Conservation (phyloP, 2,113 vertebrate species). For the Megatriorchis doriae region DNA sequence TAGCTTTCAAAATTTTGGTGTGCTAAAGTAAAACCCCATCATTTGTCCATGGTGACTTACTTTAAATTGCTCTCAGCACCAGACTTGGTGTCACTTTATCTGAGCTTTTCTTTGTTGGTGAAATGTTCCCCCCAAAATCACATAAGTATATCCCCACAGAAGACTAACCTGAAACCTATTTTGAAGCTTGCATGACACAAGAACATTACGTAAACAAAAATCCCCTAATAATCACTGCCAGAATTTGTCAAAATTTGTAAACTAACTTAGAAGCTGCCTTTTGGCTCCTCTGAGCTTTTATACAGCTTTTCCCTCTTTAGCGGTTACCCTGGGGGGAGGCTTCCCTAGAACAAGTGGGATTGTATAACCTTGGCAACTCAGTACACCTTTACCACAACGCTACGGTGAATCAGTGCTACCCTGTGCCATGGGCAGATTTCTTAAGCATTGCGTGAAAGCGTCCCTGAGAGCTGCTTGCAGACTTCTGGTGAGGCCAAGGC, state of each 20-base stretch:
- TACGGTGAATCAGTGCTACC: accelerated
- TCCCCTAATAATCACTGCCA: not conserved
- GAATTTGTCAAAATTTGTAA: not conserved
- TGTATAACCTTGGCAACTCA: not conserved
- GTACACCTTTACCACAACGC: not conserved
- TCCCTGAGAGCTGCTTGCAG: not conserved
- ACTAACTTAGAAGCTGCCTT: not conserved
- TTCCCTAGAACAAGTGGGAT: not conserved
- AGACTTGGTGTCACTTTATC: not conserved
- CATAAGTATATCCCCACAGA: not conserved
- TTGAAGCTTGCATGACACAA: not conserved
- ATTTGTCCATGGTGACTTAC: not conserved
- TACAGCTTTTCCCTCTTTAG: not conserved
- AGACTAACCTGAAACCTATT: not conserved
- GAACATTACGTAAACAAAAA: not conserved
- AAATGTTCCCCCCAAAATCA: not conserved
- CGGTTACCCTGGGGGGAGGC: not conserved
- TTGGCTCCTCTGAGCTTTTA: not conserved
- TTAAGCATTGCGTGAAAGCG: accelerated
- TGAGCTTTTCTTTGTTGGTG: not conserved
- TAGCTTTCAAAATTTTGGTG: not conserved
- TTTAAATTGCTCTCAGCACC: not conserved
- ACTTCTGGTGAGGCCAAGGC: not conserved
- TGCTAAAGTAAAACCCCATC: not conserved
- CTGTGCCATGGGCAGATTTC: too few species aligned